These are phyloP conservation scores for Stichopus chloronotus DNA, from an alignment of 35 echinoderm and acorn worm species.

Conservation along the genomic window DNA sequence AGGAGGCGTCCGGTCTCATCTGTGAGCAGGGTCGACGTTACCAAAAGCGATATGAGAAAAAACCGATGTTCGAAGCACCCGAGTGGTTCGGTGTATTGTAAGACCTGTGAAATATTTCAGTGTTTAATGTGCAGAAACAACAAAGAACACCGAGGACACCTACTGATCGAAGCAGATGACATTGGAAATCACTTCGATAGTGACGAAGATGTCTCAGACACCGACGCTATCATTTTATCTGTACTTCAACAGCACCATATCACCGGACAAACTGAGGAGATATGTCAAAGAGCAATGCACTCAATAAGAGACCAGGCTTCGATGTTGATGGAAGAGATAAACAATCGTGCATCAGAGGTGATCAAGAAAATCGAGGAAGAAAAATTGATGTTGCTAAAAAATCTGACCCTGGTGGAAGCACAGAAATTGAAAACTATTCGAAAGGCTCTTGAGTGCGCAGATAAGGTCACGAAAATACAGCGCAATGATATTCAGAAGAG, in stretches of 20 bases:
- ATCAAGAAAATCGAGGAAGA: slow-evolving; percentile 55
- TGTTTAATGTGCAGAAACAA: slow-evolving; percentile 43
- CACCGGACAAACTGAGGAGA: not conserved
- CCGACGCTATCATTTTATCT: not conserved
- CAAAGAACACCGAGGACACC: slow-evolving; percentile 48
- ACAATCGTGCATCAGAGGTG: slow-evolving; percentile 25
- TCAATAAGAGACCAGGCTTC: slow-evolving; percentile 37
- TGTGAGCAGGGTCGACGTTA: not conserved
- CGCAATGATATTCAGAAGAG: not conserved
- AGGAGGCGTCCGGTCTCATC: slow-evolving; percentile 19
- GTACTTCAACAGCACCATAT: slow-evolving; percentile 31
- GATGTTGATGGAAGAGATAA: slow-evolving; percentile 18
- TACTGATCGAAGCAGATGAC: slow-evolving; percentile 27
- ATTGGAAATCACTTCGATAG: not conserved
- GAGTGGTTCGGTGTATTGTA: slow-evolving; percentile 41
- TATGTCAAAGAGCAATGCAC: slow-evolving; percentile 37
- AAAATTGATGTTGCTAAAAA: slow-evolving; percentile 47
- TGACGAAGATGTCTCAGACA: not conserved
- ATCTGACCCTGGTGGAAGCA: slow-evolving; percentile 18
- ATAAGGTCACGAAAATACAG: not conserved
- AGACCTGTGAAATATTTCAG: slow-evolving; percentile 35
- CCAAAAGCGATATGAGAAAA: not conserved
- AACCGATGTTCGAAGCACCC: slow-evolving; percentile 18
- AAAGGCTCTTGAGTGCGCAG: slow-evolving; percentile 14
- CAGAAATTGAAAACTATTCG: slow-evolving; percentile 37